Conservation (phyloP, 2,113 vertebrate genomes). For the Phyllopteryx taeniolatus region DNA sequence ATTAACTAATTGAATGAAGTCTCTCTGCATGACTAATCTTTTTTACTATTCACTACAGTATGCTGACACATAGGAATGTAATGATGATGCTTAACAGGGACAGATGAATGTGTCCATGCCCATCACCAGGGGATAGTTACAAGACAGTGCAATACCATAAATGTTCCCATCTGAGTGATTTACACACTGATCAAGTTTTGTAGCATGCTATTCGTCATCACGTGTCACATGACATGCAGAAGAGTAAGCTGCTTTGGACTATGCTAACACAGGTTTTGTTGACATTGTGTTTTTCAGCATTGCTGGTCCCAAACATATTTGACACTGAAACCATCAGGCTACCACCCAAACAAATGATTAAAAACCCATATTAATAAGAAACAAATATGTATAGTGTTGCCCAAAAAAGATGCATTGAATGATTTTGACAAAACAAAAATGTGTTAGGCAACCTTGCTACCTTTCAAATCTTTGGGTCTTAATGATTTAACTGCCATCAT, state of each 20-base stretch:
- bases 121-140: background rate
- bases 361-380: background rate
- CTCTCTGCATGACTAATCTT: no score
- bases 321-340: background rate
- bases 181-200: background rate
- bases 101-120: conserved; percentile 1
- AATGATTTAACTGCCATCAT: background rate
- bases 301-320: background rate
- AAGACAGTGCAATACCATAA: background rate
- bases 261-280: background rate
- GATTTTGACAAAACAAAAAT: background rate
- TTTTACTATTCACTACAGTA: no score
- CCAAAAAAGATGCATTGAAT: background rate
- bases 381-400: background rate
- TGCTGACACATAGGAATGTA: no score
- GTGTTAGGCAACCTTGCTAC: background rate
- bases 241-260: background rate
- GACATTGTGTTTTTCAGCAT: background rate
- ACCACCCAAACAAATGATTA: background rate
- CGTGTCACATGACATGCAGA: background rate
- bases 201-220: background rate
- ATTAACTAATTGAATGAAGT: no score
- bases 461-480: background rate
- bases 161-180: background rate
- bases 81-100: background rate